A percentile compares a stretch with the other conserved stretches of the same genome.
phyloP scores from a whole-genome alignment of 2,888 invertebrate genomes.

The Trimorus sp. region DNA sequence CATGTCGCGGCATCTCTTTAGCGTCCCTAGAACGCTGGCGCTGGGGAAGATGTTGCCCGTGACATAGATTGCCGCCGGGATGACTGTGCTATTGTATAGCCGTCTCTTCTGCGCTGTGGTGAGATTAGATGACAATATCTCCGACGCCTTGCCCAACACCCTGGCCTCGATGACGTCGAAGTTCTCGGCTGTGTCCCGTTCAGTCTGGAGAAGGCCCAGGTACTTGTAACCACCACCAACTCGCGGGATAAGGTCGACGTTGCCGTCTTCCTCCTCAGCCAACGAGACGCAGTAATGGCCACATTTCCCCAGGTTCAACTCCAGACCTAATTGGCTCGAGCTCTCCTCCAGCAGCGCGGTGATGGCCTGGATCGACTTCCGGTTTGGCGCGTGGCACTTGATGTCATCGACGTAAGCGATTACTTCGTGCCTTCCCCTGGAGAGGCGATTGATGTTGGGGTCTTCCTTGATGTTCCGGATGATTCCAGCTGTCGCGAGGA shows the following conservation, averaged over 20 bases:
- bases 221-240: not conserved
- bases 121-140: not conserved
- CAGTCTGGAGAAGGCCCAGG: not conserved
- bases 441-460: not conserved
- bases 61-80: constrained; percentile 6
- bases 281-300: not conserved
- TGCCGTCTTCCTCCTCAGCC: not conserved
- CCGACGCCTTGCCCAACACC: not conserved
- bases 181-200: not conserved
- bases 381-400: constrained; percentile 47
- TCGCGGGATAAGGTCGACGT: not conserved
- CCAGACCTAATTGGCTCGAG: not conserved
- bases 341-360: constrained; percentile 7
- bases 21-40: not conserved
- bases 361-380: not conserved
- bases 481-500: not conserved
- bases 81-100: constrained; percentile 14
- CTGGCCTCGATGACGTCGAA: not conserved
- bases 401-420: constrained; percentile 58
- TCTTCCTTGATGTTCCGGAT: not conserved
- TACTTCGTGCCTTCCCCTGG: not conserved
- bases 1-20: constrained; percentile 19
- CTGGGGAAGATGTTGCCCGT: not conserved
- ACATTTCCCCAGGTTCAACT: constrained; percentile 1
- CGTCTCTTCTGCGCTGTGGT: constrained; percentile 2